phyloP scores from a whole-genome alignment of 1,140 invertebrate genomes.

The Pseudomyrmex gracilis region DNA sequence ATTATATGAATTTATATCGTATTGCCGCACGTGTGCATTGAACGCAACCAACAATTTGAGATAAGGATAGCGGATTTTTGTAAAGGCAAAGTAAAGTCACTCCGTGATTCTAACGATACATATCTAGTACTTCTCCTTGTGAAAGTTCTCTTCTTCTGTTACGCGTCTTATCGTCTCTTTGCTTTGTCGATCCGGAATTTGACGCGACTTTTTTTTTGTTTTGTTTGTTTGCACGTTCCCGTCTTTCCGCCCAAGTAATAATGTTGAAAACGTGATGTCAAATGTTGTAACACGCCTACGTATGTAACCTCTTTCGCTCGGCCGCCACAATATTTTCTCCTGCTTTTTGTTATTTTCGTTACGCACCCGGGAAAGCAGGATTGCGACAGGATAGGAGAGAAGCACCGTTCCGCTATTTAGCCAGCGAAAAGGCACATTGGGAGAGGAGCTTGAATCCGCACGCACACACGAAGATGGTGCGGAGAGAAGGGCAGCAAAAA shows the following conservation, averaged over 20 bases:
- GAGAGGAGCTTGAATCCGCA: slow-evolving; percentile 48
- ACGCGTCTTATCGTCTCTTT: slow-evolving; percentile 29
- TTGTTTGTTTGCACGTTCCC: neutral
- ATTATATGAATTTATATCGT: neutral
- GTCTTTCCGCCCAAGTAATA: slow-evolving; percentile 51
- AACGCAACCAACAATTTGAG: neutral
- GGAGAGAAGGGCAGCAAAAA: slow-evolving; percentile 63
- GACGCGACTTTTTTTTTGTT: slow-evolving; percentile 7
- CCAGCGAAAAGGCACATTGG: slow-evolving; percentile 65
- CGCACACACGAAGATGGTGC: slow-evolving; percentile 29
- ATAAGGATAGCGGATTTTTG: slow-evolving; percentile 26
- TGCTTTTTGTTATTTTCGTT: slow-evolving; percentile 64
- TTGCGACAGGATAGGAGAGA: slow-evolving; percentile 68
- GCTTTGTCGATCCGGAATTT: slow-evolving; percentile 26
- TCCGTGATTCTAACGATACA: slow-evolving; percentile 50
- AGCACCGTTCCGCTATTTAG: slow-evolving; percentile 70
- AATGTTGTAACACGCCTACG: slow-evolving; percentile 73
- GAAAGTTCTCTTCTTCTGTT: slow-evolving; percentile 43
- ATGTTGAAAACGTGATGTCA: slow-evolving; percentile 74
- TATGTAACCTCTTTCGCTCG: slow-evolving; percentile 61
- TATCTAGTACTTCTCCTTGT: neutral
- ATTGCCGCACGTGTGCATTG: neutral
- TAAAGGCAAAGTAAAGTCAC: neutral
- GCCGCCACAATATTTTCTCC: slow-evolving; percentile 15
- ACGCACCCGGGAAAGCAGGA: slow-evolving; percentile 76